Percentiles rank a stretch among this genome's conserved stretches.
These are phyloP conservation scores for Indicator maculatus DNA, from an alignment of 2,113 vertebrate genomes.

Conservation along the genomic window DNA sequence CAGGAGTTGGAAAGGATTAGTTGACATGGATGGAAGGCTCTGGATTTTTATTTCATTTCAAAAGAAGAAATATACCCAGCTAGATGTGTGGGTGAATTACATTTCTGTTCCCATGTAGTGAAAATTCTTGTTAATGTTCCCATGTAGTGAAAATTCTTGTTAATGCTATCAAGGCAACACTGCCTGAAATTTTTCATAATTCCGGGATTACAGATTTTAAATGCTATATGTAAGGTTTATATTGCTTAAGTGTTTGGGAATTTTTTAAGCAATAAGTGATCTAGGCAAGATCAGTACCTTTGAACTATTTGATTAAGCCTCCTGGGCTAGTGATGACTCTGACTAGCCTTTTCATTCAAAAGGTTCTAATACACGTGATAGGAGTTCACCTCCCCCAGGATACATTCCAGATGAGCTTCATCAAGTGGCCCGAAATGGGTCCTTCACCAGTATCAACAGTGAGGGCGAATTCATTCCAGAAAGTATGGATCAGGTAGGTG, in stretches of 20 bases:
- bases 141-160: not conserved
- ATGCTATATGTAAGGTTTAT: not conserved
- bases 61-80: not conserved
- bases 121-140: not conserved
- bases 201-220: not conserved
- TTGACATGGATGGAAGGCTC: not conserved
- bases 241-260: not conserved
- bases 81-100: not conserved
- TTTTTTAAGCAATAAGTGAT: not conserved
- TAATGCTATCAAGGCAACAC: not conserved
- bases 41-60: not conserved
- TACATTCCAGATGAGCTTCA: slow-evolving; percentile 98
- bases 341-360: slow-evolving; percentile 14
- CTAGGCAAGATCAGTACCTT: not conserved
- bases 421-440: slow-evolving; percentile 95
- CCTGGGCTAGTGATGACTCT: not conserved
- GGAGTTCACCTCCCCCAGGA: slow-evolving; percentile 96
- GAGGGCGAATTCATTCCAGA: slow-evolving; percentile 99
- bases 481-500: slow-evolving; percentile 95
- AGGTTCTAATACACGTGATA: slow-evolving; percentile 90
- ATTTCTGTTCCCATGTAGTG: not conserved
- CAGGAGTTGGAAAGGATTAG: not conserved
- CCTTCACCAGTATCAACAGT: slow-evolving; percentile 99
- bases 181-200: not conserved
- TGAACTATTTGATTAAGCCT: not conserved